A percentile compares a stretch with the other conserved stretches of the same genome.
Evolutionary conservation across 2,888 invertebrate genomes (phyloP).

Genomic region (Arctia plantaginis): DNA sequence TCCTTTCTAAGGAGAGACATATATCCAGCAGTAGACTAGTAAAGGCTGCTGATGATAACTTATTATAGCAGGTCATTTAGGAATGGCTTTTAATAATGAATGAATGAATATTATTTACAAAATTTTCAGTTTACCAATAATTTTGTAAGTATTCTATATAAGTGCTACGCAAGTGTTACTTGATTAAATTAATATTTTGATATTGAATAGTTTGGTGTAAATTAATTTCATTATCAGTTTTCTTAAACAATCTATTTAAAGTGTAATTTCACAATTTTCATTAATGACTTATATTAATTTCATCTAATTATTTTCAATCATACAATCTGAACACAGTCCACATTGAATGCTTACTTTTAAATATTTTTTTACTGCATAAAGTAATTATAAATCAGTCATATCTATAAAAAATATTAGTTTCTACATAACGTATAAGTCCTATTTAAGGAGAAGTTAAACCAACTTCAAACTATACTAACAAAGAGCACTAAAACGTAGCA

Average conservation of each 20-base stretch:
- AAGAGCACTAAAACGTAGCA: no score
- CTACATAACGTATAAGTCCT: no score
- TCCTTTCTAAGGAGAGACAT: no score
- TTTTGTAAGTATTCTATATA: not conserved
- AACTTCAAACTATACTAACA: no score
- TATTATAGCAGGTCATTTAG: no score
- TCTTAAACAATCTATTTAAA: not conserved
- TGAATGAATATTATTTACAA: not conserved
- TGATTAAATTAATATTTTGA: slow-evolving; percentile 7
- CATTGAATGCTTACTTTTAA: not conserved
- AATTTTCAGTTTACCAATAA: not conserved
- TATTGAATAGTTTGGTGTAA: not conserved
- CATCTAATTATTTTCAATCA: slow-evolving; percentile 6
- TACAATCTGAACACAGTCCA: slow-evolving; percentile 1
- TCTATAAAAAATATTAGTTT: no score
- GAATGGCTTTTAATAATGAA: no score
- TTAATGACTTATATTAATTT: not conserved
- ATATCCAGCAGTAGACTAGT: no score
- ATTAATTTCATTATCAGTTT: not conserved
- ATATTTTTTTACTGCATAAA: not conserved
- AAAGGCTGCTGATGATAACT: no score
- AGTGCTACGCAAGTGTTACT: not conserved
- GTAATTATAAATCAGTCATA: no score
- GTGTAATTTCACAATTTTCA: slow-evolving; percentile 6
- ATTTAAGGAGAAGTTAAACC: no score